Base-by-base conservation (phyloP, 2,888 invertebrate genomes). In the Cacoxenus indagator region DNA sequence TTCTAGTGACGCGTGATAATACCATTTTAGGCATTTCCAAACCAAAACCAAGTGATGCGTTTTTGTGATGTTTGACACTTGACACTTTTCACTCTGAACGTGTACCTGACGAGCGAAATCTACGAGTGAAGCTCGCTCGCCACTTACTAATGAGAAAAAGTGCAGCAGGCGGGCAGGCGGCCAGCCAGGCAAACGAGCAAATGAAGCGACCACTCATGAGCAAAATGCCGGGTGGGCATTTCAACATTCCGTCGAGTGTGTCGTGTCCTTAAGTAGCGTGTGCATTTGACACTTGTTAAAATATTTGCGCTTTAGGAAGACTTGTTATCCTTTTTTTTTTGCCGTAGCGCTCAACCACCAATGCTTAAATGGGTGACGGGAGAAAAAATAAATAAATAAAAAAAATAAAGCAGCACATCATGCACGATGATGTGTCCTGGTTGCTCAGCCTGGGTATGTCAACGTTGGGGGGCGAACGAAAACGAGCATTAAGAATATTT, bases 261-360 rank as follows among this genome's bases (percentile, higher is more conserved):
- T 37, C 29, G 24, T 55, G 24, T 55, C 26, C 82, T 80, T 85
- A 86, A 88, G 86, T 85, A 88, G 86, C 88, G 88, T 88, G 88
- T 88, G 88, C 85, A 86, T 88, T 85, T 88, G 88, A 87, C 88
- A 88, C 87, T 88, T 88, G 88, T 87, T 87, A 87, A 87, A 88
- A 88, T 88, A 88, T 88, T 87, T 87, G 85, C 85, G 78, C 81
- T 81, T 81, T 76, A 77, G 73, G 76, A 75, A 78, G 73, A 75
- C 74, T 75, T 74, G 74, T 77, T 76, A 75, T 76, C 75, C 75
- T 72, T 76, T 75, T 64, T 45, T 45, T 26, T n/a, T 43, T 37
- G 55, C 55, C 67, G 55, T n/a, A 5, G 24, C n/a, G 29, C 31
- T 59, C 31, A 29, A 31, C 17, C 14, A 19, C 29, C 37, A 19